Conservation (phyloP, 2,113 vertebrate genomes). For the Noturus placidus region DNA sequence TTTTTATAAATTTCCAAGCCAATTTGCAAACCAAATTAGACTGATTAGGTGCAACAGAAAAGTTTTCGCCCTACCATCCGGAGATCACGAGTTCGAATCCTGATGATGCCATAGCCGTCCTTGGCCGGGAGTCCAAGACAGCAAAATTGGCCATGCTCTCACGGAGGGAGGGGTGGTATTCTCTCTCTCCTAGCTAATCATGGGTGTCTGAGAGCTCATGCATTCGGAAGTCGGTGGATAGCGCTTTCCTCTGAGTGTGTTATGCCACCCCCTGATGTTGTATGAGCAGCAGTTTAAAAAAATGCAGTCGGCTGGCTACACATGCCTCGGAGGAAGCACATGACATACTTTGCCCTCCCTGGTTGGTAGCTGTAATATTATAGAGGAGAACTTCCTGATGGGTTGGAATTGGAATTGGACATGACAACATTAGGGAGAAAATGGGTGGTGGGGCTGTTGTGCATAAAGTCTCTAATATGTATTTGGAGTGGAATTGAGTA, state of each 20-base stretch:
- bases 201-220: too few relatives aligned
- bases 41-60: background rate
- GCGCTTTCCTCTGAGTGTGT: too few relatives aligned
- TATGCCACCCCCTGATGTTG: too few relatives aligned
- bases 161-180: too few relatives aligned
- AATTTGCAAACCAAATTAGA: background rate
- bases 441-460: too few relatives aligned
- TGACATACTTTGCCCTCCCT: background rate
- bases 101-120: background rate
- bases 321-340: too few relatives aligned
- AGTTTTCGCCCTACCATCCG: background rate
- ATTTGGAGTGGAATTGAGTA: background rate
- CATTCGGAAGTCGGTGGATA: too few relatives aligned
- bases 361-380: background rate
- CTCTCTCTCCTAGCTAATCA: too few relatives aligned
- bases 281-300: too few relatives aligned
- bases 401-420: background rate
- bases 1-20: background rate
- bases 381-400: background rate
- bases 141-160: too few relatives aligned
- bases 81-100: background rate
- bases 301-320: too few relatives aligned
- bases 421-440: background rate
- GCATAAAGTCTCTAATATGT: background rate
- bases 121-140: background rate